Base-by-base conservation (phyloP, 2,888 invertebrate species). In the Pimpla rufipes region DNA sequence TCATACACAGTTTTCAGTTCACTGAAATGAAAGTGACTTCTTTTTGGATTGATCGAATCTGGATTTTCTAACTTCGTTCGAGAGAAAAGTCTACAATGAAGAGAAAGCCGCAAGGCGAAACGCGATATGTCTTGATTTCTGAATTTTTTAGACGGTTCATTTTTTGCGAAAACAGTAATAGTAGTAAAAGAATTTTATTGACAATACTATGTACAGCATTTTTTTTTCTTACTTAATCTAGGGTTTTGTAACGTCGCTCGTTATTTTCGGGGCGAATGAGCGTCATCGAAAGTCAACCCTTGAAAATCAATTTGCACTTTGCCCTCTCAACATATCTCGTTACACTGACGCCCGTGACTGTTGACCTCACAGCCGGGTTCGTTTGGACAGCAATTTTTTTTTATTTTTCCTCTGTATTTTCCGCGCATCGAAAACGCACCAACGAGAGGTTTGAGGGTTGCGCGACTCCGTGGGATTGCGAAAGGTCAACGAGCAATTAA, bases 241-340 rank as follows among this genome's bases (percentile, higher is more conserved):
- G 40, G 55, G 74, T 74, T 74, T 74, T 47, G 70, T 62, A 62
- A 68, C 29, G 55, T 79, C 76, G 67, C 62, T 75, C 71, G 59
- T 66, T 79, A 71, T 75, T 75, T 70, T 71, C 40, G 29, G 62
- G 79, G 66, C 59, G 66, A 79, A 75, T 57, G 75, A 77, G 79
- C 59, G 59, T 29, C 68, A 29, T 62, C 67, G 35, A 68, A 35
- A 66, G 64, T 21, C 50, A 79, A 64, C 45, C 59, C 52, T 71
- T 29, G 47, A 74, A 70, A 68, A 75, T 66, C 35, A 68, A 70
- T 75, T 74, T 68, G 6, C 47, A 29, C 50, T 67, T 73, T 37
- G 40, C 35, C 37, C 45, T n/a, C 7, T 8, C 73, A 40, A 37
- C 29, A 50, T 6, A 50, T 71, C 47, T 67, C 66, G 50, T 59